Evolutionary conservation across 2,797 vertebrate genomes (phyloP), one percentile per base, ranked within the genome.

Genomic region (Phyllotis vaccarum): DNA sequence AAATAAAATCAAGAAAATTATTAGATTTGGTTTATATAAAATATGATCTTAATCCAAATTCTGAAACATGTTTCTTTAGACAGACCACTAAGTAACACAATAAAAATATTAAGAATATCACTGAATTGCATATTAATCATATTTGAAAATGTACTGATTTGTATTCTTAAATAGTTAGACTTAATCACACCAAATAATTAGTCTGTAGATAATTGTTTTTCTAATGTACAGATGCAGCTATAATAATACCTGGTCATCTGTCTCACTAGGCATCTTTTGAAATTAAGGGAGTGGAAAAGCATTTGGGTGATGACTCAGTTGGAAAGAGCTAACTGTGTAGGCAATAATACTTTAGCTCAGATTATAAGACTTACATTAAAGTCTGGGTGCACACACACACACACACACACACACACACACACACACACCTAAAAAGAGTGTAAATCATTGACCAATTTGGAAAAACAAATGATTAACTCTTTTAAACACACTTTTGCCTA

Each of bases 1-100:
- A 96, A 87, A 64, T 86, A 94, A 82, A 92, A 56, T 75, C 1
- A 94, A 74, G 27, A 93, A 87, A 95, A 49, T 88, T 12, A 87
- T 91, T 52, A 64, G 3, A 78, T 76, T 93, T 64, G 11, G 2
- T 64, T 93, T n/a, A 1, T 3, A 60, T 94, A 80, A 89, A 87
- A 83, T 90, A 85, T 72, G 12, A 40, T 58, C 10, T 74, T 5
- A 86, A 2, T 2, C 68, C 54, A 74, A 89, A n/a, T 22, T 87
- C 0, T 96, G 29, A 29, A 85, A n/a, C 31, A 80, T 1, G 68
- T 89, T 82, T 82, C 29, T 85, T 95, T 91, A 85, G 43, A 14
- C 60, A 49, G 31, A 75, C 0, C 40, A 66, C 0, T 54, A 74
- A 81, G 16, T 52, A 83, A 93, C 37, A 29, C 0, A 60, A 19